Percentiles rank a stretch among this genome's conserved stretches.
Conservation (phyloP, 2,888 invertebrate genomes). For the Syrphus vitripennis region DNA sequence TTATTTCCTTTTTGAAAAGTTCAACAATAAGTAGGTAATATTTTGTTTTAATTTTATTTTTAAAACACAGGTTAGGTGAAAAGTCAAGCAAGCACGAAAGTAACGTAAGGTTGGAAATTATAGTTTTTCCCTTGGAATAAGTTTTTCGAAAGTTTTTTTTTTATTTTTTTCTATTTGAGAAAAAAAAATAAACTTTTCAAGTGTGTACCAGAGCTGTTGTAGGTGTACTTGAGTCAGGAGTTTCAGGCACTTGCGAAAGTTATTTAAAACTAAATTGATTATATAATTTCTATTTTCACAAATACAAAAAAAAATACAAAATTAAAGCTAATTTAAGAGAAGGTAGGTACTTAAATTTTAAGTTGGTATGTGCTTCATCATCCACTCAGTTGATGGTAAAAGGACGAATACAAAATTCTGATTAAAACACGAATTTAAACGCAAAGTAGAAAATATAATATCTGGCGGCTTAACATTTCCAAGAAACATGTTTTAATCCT, state of each 20-base stretch:
- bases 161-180: conserved; percentile 1
- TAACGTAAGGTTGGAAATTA: not conserved
- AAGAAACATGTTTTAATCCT: too few relatives aligned
- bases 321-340: too few relatives aligned
- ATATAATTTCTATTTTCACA: not conserved
- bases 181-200: not conserved
- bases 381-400: too few relatives aligned
- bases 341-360: not conserved
- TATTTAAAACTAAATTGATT: not conserved
- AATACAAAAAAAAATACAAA: not conserved
- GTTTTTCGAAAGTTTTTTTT: not conserved
- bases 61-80: not conserved
- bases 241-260: not conserved
- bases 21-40: not conserved
- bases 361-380: not conserved
- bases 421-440: too few relatives aligned
- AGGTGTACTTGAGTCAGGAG: not conserved
- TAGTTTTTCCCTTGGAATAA: not conserved
- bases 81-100: not conserved
- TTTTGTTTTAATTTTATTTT: not conserved
- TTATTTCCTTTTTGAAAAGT: not conserved
- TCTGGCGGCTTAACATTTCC: too few relatives aligned
- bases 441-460: too few relatives aligned
- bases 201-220: not conserved
- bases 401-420: too few relatives aligned